A percentile compares a stretch with the other conserved stretches of the same genome.
Evolutionary conservation across 2,888 invertebrate species (phyloP).

Genomic region (Leptura quadrifasciata): DNA sequence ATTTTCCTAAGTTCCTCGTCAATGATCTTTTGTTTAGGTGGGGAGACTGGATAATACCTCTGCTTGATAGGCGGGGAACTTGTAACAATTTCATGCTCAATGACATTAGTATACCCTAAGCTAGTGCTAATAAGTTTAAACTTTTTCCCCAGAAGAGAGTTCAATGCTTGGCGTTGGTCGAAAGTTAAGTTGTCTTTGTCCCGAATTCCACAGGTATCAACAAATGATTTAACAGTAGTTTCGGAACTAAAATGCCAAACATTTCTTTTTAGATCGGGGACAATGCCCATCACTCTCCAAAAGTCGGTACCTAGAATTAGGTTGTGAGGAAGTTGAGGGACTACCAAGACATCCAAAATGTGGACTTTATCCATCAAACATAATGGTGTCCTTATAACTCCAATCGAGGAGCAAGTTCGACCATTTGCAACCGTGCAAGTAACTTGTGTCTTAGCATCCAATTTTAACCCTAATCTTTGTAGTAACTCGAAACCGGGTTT

Average conservation of each 20-base stretch:
- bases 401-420: not conserved
- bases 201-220: not conserved
- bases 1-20: too few relatives aligned
- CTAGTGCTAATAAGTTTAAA: not conserved
- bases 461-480: constrained; percentile 1
- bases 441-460: not conserved
- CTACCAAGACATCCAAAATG: not conserved
- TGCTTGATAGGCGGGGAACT: too few relatives aligned
- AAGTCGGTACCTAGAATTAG: not conserved
- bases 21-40: too few relatives aligned
- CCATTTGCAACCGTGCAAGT: not conserved
- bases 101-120: too few relatives aligned
- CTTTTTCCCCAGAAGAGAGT: not conserved
- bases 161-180: not conserved
- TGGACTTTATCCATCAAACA: not conserved
- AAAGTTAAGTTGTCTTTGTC: not conserved
- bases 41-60: too few relatives aligned
- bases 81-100: too few relatives aligned
- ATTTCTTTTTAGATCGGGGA: not conserved
- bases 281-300: not conserved
- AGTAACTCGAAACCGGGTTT: not conserved
- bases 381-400: not conserved
- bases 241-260: too few relatives aligned
- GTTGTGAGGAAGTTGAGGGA: not conserved
- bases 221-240: not conserved